Conservation (phyloP, 2,113 vertebrate genomes). For the Stegostoma tigrinum region DNA sequence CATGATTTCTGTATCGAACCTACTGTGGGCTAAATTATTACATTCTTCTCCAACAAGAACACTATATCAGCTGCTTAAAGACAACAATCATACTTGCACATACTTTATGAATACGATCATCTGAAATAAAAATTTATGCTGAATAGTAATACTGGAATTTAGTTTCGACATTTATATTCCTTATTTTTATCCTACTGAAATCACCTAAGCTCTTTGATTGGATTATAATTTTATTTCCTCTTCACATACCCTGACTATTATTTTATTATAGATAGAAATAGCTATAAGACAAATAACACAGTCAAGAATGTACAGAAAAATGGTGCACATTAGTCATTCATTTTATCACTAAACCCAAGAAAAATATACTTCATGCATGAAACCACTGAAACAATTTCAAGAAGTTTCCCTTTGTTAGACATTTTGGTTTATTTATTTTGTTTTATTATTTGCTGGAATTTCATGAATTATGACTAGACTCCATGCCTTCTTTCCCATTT, state of each 20-base stretch:
- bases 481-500: neutral
- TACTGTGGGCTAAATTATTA: neutral
- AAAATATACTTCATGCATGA: neutral
- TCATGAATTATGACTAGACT: neutral
- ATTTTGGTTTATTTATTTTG: neutral
- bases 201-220: neutral
- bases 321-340: neutral
- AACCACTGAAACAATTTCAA: neutral
- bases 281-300: neutral
- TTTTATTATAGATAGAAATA: neutral
- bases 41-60: neutral
- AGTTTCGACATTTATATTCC: neutral
- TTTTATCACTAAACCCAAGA: neutral
- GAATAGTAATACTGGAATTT: neutral
- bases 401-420: neutral
- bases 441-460: neutral
- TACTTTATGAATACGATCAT: neutral
- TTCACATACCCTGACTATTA: neutral
- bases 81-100: neutral
- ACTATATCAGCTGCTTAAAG: neutral
- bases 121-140: neutral
- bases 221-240: neutral
- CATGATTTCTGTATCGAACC: neutral
- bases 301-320: neutral
- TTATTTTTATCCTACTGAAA: neutral